Evolutionary conservation across 2,797 vertebrate genomes (phyloP).

Genomic region (Argentina silus): DNA sequence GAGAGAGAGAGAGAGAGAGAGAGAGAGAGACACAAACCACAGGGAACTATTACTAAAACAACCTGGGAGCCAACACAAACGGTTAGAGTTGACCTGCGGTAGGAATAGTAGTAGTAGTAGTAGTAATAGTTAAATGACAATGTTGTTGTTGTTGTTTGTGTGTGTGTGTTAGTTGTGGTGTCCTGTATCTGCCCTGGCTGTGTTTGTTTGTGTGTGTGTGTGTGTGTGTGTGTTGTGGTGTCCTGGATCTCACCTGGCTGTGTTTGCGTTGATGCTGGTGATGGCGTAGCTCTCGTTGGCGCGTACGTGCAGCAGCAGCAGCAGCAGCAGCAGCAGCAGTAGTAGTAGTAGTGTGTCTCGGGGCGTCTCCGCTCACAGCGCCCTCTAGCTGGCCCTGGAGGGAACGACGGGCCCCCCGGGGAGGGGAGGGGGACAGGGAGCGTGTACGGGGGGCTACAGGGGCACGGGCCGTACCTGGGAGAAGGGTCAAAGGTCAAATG

Average conservation of each 20-base stretch:
- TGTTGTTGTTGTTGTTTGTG: not conserved
- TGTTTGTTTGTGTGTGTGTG: slow-evolving; percentile 26
- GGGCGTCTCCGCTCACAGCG: slow-evolving; percentile 38
- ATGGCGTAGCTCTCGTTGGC: slow-evolving; percentile 59
- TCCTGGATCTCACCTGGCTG: slow-evolving; percentile 39
- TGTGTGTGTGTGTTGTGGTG: not conserved
- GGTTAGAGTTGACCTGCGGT: too few species aligned
- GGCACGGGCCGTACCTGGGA: slow-evolving; percentile 55
- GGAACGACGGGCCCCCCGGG: slow-evolving; percentile 38
- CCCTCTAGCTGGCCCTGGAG: slow-evolving; percentile 53
- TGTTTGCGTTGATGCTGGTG: slow-evolving; percentile 50
- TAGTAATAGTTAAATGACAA: not conserved
- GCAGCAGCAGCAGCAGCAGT: not conserved
- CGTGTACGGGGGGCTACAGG: slow-evolving; percentile 61
- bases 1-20: slow-evolving; percentile 48
- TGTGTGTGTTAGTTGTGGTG: not conserved
- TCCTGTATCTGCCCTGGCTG: slow-evolving; percentile 38
- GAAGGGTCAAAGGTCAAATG: not conserved
- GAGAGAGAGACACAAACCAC: not conserved
- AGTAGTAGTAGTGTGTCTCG: slow-evolving; percentile 31
- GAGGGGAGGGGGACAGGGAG: slow-evolving; percentile 82
- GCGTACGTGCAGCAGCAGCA: slow-evolving; percentile 41
- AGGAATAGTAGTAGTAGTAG: not conserved
- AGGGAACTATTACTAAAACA: not conserved
- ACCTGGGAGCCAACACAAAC: not conserved